Conservation (phyloP, 2,888 invertebrate genomes). For the Lacanobia oleracea region DNA sequence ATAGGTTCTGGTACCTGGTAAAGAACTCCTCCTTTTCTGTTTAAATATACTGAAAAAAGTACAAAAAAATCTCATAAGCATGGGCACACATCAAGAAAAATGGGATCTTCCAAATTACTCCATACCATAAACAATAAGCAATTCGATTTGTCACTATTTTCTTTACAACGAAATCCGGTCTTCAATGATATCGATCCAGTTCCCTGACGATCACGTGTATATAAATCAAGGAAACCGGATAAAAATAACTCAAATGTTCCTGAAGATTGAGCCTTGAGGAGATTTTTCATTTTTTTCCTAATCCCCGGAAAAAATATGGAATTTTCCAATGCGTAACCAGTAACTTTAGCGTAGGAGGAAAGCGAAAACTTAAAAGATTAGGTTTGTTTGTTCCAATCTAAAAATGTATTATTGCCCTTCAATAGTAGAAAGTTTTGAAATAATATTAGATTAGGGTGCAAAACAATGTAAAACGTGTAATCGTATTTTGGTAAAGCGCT, state of each 20-base stretch:
- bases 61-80: neutral
- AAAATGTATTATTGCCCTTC: neutral
- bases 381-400: constrained; percentile 1
- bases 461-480: constrained; percentile 7
- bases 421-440: neutral
- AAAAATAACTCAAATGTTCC: constrained; percentile 5
- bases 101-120: neutral
- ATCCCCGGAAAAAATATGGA: neutral
- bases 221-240: constrained; percentile 1
- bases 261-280: neutral
- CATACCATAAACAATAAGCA: neutral
- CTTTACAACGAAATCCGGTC: neutral
- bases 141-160: neutral
- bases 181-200: neutral
- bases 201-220: neutral
- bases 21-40: too few species aligned
- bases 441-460: neutral
- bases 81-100: neutral
- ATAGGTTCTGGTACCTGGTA: too few species aligned
- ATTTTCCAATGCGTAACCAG: constrained; percentile 3
- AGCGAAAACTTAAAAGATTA: neutral
- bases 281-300: too few species aligned
- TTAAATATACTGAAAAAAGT: neutral
- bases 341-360: constrained; percentile 2
- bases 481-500: neutral